These are phyloP conservation scores for Lochmaea crataegi DNA, from an alignment of 2,888 invertebrate species.

Conservation along the genomic window DNA sequence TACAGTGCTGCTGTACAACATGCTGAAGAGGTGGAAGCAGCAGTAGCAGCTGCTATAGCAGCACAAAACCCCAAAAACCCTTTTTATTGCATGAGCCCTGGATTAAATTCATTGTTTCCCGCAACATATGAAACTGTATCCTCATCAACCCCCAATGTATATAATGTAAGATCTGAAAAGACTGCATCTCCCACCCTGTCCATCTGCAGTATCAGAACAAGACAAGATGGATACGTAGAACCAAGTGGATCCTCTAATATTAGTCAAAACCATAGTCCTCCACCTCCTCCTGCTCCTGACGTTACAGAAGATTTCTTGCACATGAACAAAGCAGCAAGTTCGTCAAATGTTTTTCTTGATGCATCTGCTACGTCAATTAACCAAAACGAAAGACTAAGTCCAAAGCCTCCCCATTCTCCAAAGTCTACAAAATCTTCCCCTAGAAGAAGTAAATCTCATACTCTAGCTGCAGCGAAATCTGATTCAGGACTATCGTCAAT, in stretches of 20 bases:
- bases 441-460: slow-evolving; percentile 73
- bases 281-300: slow-evolving; percentile 85
- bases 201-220: slow-evolving; percentile 74
- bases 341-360: slow-evolving; percentile 65
- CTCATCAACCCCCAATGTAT: slow-evolving; percentile 68
- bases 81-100: slow-evolving; percentile 63
- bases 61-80: slow-evolving; percentile 62
- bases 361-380: slow-evolving; percentile 62
- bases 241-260: slow-evolving; percentile 50
- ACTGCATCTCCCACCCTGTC: slow-evolving; percentile 73
- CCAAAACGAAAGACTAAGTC: slow-evolving; percentile 70
- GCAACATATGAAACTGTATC: slow-evolving; percentile 67
- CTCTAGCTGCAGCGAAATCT: slow-evolving; percentile 79
- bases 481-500: slow-evolving; percentile 89
- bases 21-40: slow-evolving; percentile 69
- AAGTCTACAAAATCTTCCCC: slow-evolving; percentile 80
- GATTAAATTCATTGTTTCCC: slow-evolving; percentile 66
- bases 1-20: slow-evolving; percentile 77
- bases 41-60: slow-evolving; percentile 51
- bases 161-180: slow-evolving; percentile 66
- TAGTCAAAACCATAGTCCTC: slow-evolving; percentile 70
- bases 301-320: slow-evolving; percentile 66
- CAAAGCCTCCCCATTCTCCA: slow-evolving; percentile 74
- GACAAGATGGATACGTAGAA: slow-evolving; percentile 72
- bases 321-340: slow-evolving; percentile 49